These are phyloP conservation scores for Anolis carolinensis DNA, from an alignment of 2,113 vertebrate species.

Conservation along the genomic window DNA sequence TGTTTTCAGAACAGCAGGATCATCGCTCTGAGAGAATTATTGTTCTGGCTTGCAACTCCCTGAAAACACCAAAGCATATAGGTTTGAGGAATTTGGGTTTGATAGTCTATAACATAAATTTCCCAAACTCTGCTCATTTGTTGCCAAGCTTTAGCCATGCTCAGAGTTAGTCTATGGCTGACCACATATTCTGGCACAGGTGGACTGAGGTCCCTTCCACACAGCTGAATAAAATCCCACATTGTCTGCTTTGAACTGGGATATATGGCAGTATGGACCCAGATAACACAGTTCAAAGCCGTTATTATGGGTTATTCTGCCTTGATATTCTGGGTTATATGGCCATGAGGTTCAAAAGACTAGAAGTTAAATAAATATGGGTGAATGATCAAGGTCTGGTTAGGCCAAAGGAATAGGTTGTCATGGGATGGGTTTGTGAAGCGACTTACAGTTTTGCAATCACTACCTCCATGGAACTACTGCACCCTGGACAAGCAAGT, in stretches of 20 bases:
- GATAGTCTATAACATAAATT: too few relatives aligned
- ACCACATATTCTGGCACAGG: neutral
- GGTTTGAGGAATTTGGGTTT: neutral
- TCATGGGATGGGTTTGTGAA: too few relatives aligned
- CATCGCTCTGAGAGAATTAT: neutral
- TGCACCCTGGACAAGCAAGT: too few relatives aligned
- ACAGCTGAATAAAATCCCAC: too few relatives aligned
- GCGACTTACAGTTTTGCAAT: too few relatives aligned
- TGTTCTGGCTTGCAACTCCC: neutral
- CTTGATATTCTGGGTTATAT: too few relatives aligned
- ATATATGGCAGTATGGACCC: too few relatives aligned
- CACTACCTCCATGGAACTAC: too few relatives aligned
- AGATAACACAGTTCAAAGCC: too few relatives aligned
- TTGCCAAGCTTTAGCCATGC: neutral
- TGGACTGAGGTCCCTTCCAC: too few relatives aligned
- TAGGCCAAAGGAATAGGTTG: neutral
- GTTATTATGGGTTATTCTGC: too few relatives aligned
- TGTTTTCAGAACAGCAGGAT: neutral
- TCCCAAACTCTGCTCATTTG: neutral
- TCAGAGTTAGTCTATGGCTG: neutral
- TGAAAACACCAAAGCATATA: neutral
- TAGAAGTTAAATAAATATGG: neutral
- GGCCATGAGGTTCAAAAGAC: neutral
- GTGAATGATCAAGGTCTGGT: neutral
- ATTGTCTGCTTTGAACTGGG: too few relatives aligned